Conservation (phyloP, 1,140 invertebrate species). For the Drosophila insularis region DNA sequence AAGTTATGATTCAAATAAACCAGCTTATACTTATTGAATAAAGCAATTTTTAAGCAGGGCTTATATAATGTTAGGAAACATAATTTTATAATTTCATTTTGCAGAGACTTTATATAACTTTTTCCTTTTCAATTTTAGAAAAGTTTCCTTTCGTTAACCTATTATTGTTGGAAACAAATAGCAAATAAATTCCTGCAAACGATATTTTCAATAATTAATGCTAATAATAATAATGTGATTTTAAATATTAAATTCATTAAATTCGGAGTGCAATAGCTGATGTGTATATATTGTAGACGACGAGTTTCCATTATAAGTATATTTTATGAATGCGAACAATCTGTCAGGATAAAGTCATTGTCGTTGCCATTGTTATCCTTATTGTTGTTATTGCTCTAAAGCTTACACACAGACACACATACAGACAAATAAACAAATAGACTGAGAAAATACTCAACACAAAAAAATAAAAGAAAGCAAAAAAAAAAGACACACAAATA, state of each 20-base stretch:
- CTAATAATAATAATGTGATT: background rate
- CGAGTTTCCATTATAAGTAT: background rate
- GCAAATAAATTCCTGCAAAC: background rate
- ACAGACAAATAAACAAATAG: conserved; percentile 48
- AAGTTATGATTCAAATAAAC: too few species aligned
- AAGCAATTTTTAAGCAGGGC: too few species aligned
- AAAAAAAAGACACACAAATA: conserved; percentile 64
- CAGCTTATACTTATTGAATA: too few species aligned
- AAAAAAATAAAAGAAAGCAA: conserved; percentile 12
- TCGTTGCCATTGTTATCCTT: conserved; percentile 71
- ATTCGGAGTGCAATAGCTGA: background rate
- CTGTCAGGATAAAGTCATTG: conserved; percentile 78
- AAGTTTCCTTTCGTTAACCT: too few species aligned
- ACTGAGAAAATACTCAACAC: conserved; percentile 39
- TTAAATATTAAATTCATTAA: background rate
- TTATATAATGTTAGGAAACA: too few species aligned
- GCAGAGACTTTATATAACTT: too few species aligned
- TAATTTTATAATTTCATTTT: too few species aligned
- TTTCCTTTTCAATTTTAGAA: too few species aligned
- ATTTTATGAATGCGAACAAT: conserved; percentile 41
- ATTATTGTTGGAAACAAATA: too few species aligned
- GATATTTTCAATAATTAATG: background rate
- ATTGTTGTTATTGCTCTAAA: conserved; percentile 61
- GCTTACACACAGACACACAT: conserved; percentile 11
- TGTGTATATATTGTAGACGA: background rate